Conservation (phyloP, 2,888 invertebrate species). For the Theretra japonica region DNA sequence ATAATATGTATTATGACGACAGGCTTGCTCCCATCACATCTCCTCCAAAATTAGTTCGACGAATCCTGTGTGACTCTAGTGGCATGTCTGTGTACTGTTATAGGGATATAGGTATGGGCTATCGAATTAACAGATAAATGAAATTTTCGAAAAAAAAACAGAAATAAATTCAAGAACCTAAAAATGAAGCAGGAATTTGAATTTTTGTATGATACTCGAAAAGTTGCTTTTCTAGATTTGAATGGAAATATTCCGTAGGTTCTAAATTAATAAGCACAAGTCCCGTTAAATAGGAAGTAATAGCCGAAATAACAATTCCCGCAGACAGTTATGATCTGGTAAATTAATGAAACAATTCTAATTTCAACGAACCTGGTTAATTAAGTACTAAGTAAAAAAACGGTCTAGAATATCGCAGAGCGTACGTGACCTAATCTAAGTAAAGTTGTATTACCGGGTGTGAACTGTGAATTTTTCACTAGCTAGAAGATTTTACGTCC, state of each 20-base stretch:
- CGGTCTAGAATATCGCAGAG: constrained; percentile 31
- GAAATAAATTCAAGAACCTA: too few species aligned
- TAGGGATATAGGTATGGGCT: too few species aligned
- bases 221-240: neutral
- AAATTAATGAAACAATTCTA: neutral
- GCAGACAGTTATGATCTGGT: neutral
- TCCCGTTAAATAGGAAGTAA: neutral
- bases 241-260: neutral
- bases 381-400: constrained; percentile 25
- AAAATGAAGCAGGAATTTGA: too few species aligned
- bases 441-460: constrained; percentile 62
- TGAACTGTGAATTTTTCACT: constrained; percentile 68
- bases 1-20: too few species aligned
- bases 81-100: too few species aligned
- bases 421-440: constrained; percentile 69
- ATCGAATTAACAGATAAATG: too few species aligned
- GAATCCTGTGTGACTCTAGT: too few species aligned
- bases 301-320: neutral
- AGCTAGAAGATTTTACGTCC: constrained; percentile 67
- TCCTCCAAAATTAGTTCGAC: too few species aligned
- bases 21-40: too few species aligned
- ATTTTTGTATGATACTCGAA: too few species aligned
- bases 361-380: constrained; percentile 17
- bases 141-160: too few species aligned
- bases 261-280: neutral